Evolutionary conservation across 1,140 invertebrate genomes (phyloP), one percentile per base, ranked within the genome.

Genomic region (Phenacoccus solenopsis): DNA sequence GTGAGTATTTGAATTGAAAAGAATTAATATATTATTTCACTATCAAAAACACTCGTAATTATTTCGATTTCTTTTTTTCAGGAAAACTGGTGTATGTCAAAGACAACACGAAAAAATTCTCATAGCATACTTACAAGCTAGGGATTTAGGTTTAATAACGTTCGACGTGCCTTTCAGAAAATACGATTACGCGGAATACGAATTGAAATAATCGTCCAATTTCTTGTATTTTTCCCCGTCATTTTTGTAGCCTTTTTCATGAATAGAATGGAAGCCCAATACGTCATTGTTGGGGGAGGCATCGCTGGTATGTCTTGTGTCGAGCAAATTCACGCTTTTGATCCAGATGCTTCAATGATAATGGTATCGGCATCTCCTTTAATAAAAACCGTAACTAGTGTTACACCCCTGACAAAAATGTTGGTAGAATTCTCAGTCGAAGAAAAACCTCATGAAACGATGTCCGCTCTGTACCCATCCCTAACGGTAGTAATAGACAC

Each of bases 301-400:
- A 98, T 98, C 74, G 90, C 94, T 30, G 96, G 94, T 32, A 90
- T 98, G 2, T 93, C 90, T 20, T 97, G 94, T 81, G 88, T 87
- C 24, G 92, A 97, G 84, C 86, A 88, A 70, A 81, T 93, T 75
- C 82, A 87, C 72, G 86, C 94, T 75, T 83, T 90, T 57, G 82
- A 84, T 72, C 88, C 89, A 1, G 81, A 88, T 64, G 84, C 85
- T 76, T 80, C 77, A 25, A 84, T 91, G 64, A 79, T 91, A 12
- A 79, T 98, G 69, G 79, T 97, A 38, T 93, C 91, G 59, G 86
- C 91, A 68, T 94, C 91, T 72, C 83, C 88, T 12, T 76, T 94
- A 25, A 85, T 98, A 10, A 97, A 96, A 84, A 86, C 88, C 70
- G 88, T 90, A 1, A 89, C 86, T n/a, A 93, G 96, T 80, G 79